phyloP scores from a whole-genome alignment of 2,888 invertebrate species.

The Drosophila setosimentum region DNA sequence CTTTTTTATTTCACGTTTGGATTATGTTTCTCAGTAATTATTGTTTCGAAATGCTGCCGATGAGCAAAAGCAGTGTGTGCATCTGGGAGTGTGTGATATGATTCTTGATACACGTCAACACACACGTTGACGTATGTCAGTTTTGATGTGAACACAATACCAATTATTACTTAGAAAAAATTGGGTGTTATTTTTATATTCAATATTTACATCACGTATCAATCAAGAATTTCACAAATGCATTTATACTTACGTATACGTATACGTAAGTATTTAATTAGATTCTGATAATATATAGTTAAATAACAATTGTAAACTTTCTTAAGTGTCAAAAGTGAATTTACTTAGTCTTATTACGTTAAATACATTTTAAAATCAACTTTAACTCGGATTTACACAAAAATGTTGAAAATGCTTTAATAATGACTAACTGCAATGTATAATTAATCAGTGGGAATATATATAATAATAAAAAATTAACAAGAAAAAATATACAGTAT shows the following conservation, averaged over 20 bases:
- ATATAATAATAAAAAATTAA: accelerated
- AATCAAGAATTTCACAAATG: not conserved
- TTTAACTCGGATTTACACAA: not conserved
- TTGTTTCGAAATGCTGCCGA: slow-evolving; percentile 59
- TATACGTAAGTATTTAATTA: not conserved
- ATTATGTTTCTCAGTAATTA: slow-evolving; percentile 64
- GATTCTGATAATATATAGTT: not conserved
- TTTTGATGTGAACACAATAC: not conserved
- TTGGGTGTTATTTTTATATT: not conserved
- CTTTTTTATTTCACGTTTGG: slow-evolving; percentile 21
- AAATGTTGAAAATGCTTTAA: not conserved
- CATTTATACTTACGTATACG: not conserved
- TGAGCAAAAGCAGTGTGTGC: slow-evolving; percentile 9
- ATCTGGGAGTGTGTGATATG: not conserved
- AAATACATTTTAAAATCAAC: not conserved
- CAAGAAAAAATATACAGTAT: not conserved
- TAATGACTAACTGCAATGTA: not conserved
- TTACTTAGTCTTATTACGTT: not conserved
- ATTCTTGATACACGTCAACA: not conserved
- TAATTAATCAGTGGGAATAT: not conserved
- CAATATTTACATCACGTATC: not conserved
- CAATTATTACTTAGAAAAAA: not conserved
- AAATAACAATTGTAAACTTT: not conserved
- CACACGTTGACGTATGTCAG: not conserved
- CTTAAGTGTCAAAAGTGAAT: not conserved